Percentiles rank a stretch among this genome's conserved stretches.
Evolutionary conservation across 2,797 vertebrate species (phyloP).

Genomic region (Vipera latastei): DNA sequence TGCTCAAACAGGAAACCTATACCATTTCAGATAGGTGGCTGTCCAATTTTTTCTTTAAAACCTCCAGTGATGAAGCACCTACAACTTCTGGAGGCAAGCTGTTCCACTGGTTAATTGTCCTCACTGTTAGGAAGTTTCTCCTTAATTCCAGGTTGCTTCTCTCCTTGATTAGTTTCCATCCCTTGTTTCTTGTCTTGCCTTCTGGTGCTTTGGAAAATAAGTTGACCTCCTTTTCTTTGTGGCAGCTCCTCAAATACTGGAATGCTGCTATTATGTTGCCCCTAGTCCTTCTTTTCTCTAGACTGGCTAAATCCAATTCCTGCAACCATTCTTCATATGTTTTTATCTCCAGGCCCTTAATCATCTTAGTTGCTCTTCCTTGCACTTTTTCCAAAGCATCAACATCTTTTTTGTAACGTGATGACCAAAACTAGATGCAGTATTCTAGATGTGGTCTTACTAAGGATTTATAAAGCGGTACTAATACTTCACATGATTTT

Average conservation of each 20-base stretch:
- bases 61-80: not conserved
- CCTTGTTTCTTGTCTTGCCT: not conserved
- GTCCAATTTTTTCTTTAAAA: not conserved
- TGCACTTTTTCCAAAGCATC: not conserved
- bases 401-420: not conserved
- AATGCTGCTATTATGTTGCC: not conserved
- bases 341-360: not conserved
- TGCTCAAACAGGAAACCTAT: not conserved
- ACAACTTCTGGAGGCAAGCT: not conserved
- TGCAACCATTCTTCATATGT: not conserved
- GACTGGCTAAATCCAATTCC: not conserved
- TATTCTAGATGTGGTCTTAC: not conserved
- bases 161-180: not conserved
- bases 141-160: not conserved
- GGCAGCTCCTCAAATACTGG: not conserved
- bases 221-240: not conserved
- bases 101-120: not conserved
- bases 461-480: not conserved
- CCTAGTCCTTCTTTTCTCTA: not conserved
- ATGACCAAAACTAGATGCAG: not conserved
- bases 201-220: not conserved
- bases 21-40: not conserved
- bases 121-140: not conserved
- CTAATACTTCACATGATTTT: not conserved
- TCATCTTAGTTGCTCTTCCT: not conserved